Percentiles rank a stretch among this genome's conserved stretches.
phyloP scores from a whole-genome alignment of 1,140 invertebrate species.

The Pogonomyrmex barbatus region DNA sequence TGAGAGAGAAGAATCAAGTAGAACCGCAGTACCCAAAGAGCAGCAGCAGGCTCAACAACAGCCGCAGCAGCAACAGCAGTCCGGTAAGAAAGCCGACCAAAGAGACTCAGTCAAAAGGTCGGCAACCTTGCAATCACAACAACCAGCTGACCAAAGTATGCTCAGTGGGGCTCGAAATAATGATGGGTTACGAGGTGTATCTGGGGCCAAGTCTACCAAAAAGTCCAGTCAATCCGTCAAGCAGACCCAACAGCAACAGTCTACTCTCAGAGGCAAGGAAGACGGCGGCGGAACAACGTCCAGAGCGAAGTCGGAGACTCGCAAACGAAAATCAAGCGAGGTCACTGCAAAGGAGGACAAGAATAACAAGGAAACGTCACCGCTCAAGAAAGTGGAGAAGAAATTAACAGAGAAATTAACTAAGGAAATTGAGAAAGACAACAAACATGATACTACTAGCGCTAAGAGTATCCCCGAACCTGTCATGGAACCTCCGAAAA shows the following conservation, averaged over 20 bases:
- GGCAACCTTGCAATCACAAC: constrained; percentile 83
- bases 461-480: constrained; percentile 81
- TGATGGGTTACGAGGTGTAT: constrained; percentile 85
- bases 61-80: constrained; percentile 74
- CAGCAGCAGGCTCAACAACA: constrained; percentile 69
- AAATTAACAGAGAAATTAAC: constrained; percentile 85
- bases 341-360: constrained; percentile 85
- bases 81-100: constrained; percentile 75
- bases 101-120: constrained; percentile 85
- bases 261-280: constrained; percentile 76
- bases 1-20: constrained; percentile 91
- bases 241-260: constrained; percentile 74
- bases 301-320: constrained; percentile 85
- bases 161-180: constrained; percentile 85
- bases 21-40: constrained; percentile 84
- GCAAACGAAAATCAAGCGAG: constrained; percentile 88
- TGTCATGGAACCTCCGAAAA: constrained; percentile 77
- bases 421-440: constrained; percentile 61
- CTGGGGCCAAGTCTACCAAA: constrained; percentile 84
- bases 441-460: constrained; percentile 61
- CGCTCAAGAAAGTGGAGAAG: constrained; percentile 91
- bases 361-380: constrained; percentile 87
- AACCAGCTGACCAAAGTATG: constrained; percentile 83
- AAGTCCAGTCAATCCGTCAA: constrained; percentile 79
- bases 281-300: constrained; percentile 64